Evolutionary conservation across 2,113 vertebrate genomes (phyloP).

Genomic region (Microcebus murinus): DNA sequence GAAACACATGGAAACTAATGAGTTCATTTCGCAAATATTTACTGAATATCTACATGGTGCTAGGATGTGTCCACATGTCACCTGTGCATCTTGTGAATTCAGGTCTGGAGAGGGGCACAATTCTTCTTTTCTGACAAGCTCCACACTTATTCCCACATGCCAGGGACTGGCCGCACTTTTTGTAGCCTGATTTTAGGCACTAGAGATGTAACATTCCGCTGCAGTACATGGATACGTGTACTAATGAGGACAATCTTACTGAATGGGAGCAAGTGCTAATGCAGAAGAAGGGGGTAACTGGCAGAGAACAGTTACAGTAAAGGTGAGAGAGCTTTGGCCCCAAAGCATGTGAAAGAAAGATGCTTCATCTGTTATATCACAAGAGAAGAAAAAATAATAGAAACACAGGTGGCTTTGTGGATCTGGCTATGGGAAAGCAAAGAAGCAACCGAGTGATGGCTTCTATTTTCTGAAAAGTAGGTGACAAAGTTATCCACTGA

Average conservation of each 20-base stretch:
- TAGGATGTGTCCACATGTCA: background rate
- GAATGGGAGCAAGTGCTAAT: background rate
- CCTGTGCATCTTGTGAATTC: background rate
- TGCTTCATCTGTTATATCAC: background rate
- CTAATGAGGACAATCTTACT: background rate
- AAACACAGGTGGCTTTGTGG: background rate
- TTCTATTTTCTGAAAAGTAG: constrained; percentile 25
- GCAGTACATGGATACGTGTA: background rate
- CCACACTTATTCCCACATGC: background rate
- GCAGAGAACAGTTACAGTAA: background rate
- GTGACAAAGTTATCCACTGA: background rate
- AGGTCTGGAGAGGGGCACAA: background rate
- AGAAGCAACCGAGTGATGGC: background rate
- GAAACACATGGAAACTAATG: background rate
- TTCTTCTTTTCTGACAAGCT: background rate
- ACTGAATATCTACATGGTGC: background rate
- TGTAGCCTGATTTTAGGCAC: background rate
- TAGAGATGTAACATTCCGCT: background rate
- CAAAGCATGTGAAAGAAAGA: background rate
- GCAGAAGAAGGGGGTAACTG: background rate
- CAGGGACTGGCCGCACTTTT: no score
- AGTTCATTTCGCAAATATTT: constrained; percentile 12
- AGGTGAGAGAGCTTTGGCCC: background rate
- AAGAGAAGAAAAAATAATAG: background rate
- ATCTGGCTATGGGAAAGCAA: background rate